Conservation (phyloP, 2,888 invertebrate species). For the Drosophila niveifrons region DNA sequence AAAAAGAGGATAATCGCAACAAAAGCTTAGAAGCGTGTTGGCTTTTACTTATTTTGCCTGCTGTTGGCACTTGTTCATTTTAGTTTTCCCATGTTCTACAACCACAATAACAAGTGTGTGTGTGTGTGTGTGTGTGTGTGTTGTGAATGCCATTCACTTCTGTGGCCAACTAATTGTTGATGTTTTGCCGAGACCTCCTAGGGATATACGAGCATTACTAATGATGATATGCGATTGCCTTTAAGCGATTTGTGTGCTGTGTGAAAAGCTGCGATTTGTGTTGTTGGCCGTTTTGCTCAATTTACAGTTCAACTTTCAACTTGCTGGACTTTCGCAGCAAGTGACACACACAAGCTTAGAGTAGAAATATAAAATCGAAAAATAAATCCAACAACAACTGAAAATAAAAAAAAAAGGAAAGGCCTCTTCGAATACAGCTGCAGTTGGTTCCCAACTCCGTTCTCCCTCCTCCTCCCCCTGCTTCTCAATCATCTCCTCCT, state of each 20-base stretch:
- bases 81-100: constrained; percentile 20
- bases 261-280: constrained; percentile 55
- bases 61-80: neutral
- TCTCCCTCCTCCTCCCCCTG: neutral
- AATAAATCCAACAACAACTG: constrained; percentile 17
- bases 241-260: constrained; percentile 42
- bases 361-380: constrained; percentile 37
- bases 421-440: constrained; percentile 51
- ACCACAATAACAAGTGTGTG: neutral
- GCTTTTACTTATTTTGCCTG: constrained; percentile 6
- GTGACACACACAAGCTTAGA: constrained; percentile 66
- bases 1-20: constrained; percentile 14
- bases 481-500: neutral
- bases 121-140: too few relatives aligned
- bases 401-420: constrained; percentile 64
- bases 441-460: constrained; percentile 30
- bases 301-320: constrained; percentile 77
- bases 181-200: constrained; percentile 66
- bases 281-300: constrained; percentile 36
- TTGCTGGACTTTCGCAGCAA: constrained; percentile 77
- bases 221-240: constrained; percentile 58
- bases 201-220: constrained; percentile 66
- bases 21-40: neutral
- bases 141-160: constrained; percentile 52
- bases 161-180: constrained; percentile 43